These are phyloP conservation scores for Himalopsyche phryganea DNA, from an alignment of 1,140 invertebrate species.

Conservation along the genomic window DNA sequence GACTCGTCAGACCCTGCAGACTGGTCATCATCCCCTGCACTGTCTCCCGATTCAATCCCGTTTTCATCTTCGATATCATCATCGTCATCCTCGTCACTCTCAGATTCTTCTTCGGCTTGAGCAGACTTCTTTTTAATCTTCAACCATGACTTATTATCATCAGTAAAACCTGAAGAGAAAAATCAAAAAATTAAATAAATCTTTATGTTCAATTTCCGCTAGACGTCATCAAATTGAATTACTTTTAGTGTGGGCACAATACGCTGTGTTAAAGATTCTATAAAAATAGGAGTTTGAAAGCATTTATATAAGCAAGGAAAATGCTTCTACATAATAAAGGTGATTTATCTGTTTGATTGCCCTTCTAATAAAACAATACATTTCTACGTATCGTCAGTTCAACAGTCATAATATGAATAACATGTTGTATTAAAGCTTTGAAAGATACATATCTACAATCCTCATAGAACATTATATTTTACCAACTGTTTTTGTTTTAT, in stretches of 20 bases:
- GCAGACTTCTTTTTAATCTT: conserved; percentile 53
- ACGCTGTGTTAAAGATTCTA: background rate
- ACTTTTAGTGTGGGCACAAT: conserved; percentile 10
- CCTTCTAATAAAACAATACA: too few species aligned
- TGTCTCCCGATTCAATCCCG: conserved; percentile 38
- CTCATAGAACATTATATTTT: too few species aligned
- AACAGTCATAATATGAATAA: too few species aligned
- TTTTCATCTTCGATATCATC: conserved; percentile 34
- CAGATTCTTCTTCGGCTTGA: conserved; percentile 34
- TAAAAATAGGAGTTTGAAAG: too few species aligned
- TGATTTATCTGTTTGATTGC: too few species aligned
- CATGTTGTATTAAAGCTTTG: too few species aligned
- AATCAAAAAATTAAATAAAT: too few species aligned
- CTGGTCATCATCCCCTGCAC: conserved; percentile 28
- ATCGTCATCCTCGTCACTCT: conserved; percentile 37
- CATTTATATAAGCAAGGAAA: too few species aligned
- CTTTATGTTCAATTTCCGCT: background rate
- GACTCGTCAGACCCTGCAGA: conserved; percentile 27
- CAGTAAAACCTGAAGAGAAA: conserved; percentile 55
- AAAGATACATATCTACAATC: too few species aligned
- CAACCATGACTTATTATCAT: conserved; percentile 68
- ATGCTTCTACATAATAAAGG: too few species aligned
- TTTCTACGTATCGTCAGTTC: too few species aligned
- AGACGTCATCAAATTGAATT: background rate
- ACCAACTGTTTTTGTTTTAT: too few species aligned